These are phyloP conservation scores for Trinorchestia longiramus DNA, from an alignment of 1,140 invertebrate species.

Conservation along the genomic window DNA sequence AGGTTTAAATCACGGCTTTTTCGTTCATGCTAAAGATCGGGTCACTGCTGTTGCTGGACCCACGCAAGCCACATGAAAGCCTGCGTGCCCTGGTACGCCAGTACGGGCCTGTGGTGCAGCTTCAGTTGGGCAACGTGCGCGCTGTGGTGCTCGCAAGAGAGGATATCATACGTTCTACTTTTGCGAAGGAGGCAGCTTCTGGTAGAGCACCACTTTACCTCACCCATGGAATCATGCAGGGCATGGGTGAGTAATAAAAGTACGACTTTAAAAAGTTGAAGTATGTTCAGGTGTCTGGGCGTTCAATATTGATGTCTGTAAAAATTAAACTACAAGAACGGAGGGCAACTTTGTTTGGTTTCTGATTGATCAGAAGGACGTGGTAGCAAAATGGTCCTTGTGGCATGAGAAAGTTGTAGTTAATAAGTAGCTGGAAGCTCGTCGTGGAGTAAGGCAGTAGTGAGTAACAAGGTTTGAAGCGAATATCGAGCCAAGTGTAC, in stretches of 20 bases:
- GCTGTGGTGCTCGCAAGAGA: slow-evolving; percentile 82
- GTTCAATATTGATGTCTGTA: not conserved
- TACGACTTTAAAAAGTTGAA: not conserved
- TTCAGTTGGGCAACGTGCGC: slow-evolving; percentile 80
- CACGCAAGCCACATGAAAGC: slow-evolving; percentile 77
- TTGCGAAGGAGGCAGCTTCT: slow-evolving; percentile 78
- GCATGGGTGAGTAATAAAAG: slow-evolving; percentile 68
- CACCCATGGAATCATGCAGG: slow-evolving; percentile 87
- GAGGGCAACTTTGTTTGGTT: not conserved
- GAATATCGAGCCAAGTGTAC: not conserved
- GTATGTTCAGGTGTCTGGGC: not conserved
- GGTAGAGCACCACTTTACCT: slow-evolving; percentile 83
- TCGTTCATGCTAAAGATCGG: slow-evolving; percentile 73
- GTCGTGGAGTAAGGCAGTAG: not conserved
- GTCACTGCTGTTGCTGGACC: slow-evolving; percentile 80
- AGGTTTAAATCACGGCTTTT: not conserved
- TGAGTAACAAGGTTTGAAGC: not conserved
- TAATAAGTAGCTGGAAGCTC: not conserved
- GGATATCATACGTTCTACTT: slow-evolving; percentile 77
- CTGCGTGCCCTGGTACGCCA: slow-evolving; percentile 76
- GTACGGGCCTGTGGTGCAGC: slow-evolving; percentile 80
- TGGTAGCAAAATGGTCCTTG: too few species aligned
- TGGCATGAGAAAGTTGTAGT: not conserved
- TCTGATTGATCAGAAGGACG: too few species aligned
- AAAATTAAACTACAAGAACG: not conserved